Base-by-base conservation (phyloP, 2,797 vertebrate species). In the Lemur catta region DNA sequence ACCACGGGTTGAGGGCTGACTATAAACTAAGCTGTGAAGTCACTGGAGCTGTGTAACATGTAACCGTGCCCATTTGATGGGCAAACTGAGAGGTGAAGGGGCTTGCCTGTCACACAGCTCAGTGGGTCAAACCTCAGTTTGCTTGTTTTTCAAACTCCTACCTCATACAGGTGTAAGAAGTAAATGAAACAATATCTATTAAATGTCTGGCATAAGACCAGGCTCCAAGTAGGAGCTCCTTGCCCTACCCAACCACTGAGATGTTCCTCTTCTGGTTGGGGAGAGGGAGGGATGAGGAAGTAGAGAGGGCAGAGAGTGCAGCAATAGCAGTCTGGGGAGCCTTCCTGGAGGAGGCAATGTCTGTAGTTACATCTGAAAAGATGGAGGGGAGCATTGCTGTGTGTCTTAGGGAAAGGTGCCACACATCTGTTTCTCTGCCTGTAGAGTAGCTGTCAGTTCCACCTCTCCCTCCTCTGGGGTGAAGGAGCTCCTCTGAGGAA, bases 101-200 rank as follows among this genome's bases (percentile, higher is more conserved):
- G 72, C 50, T 94, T 84, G 65, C 28, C 82, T 74, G 57, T 89
- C 86, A 84, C n/a, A 50, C 48, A 76, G 33, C 59, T 92, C 78
- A 74, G 38, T 63, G 80, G 71, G n/a, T 69, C 92, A 90, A 84
- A 95, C 30, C 38, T 59, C 76, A 69, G 26, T 46, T 24, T 59
- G 72, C 41, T 41, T 80, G 69, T 59, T 95, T 95, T 79, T 79
- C 85, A 87, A 92, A 72, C 22, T 67, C 72, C 33, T 80, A 61
- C 52, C 72, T 67, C 55, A 50, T 14, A 28, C 20, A 30, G 15
- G 26, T 59, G 10, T 79, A 71, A 89, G 48, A 93, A 63, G 85
- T 78, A 80, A 55, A 20, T 57, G 61, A 91, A 43, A 48, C 17
- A 15, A 38, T 75, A n/a, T 50, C 17, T 82, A 38, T 18, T 35